Evolutionary conservation across 2,888 invertebrate genomes (phyloP), one percentile per base, ranked within the genome.

Genomic region (Danaus chrysippus): DNA sequence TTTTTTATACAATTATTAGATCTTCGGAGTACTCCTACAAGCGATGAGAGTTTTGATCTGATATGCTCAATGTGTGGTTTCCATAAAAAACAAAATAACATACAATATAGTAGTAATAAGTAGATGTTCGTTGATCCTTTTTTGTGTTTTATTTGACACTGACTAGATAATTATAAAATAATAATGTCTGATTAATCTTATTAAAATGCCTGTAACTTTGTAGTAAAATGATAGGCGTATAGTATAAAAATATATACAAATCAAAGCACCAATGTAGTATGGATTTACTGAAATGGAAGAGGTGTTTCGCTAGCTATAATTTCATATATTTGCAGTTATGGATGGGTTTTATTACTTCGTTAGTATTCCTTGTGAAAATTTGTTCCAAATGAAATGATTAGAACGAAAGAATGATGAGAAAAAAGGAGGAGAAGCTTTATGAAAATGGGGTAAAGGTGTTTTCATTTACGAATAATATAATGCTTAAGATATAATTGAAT

Each of bases 281-380:
- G 80, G 81, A 13, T 75, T 76, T 68, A 64, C 72, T 41, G 68
- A 77, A 44, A 74, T 73, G 73, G 80, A 81, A 61, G 81, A 79
- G 3, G 56, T 69, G 1, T 3, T 78, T 1, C 70, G 77, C 15
- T 23, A 76, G 0, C 34, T 43, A 1, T 23, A 67, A 0, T 81
- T 78, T 58, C 71, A 78, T 1, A 1, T 23, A 0, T 5, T 9
- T 0, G 73, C 72, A 5, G 54, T 78, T 10, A 58, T 56, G 10
- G 70, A 66, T 52, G 64, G 19, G 12, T 49, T 43, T 13, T 19
- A 43, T 42, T 23, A 19, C 44, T 17, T 54, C 1, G 43, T 43
- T 10, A n/a, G 12, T 11, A n/a, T 75, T 63, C 71, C 71, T 6
- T 43, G 12, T 10, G 74, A 78, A 58, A 70, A 43, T 43, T n/a